Evolutionary conservation across 1,140 invertebrate species (phyloP).

Genomic region (Tetramorium simillimum): DNA sequence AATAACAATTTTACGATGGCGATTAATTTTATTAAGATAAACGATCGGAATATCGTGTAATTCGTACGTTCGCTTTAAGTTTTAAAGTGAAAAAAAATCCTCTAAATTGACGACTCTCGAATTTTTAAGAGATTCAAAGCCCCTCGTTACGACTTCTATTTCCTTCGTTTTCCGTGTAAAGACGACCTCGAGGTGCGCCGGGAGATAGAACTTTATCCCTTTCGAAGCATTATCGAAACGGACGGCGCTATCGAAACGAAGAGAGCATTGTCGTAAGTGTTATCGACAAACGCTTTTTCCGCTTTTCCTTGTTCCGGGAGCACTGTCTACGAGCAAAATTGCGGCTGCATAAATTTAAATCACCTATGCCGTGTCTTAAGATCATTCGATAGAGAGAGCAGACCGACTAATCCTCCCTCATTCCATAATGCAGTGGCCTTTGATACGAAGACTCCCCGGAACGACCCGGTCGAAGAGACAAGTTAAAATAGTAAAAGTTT

Average conservation of each 20-base stretch:
- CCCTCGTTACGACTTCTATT: slow-evolving; percentile 21
- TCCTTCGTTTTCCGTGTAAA: slow-evolving; percentile 1
- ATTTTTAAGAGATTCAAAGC: slow-evolving; percentile 9
- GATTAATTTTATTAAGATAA: neutral
- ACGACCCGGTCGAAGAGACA: slow-evolving; percentile 22
- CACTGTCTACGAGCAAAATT: slow-evolving; percentile 30
- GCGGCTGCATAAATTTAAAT: slow-evolving; percentile 55
- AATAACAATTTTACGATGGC: neutral
- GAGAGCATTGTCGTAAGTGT: slow-evolving; percentile 42
- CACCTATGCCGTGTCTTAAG: slow-evolving; percentile 29
- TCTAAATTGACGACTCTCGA: neutral
- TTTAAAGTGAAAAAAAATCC: slow-evolving; percentile 6
- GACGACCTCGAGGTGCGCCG: slow-evolving; percentile 35
- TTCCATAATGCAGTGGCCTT: slow-evolving; percentile 5
- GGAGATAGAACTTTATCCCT: slow-evolving; percentile 46
- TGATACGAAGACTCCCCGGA: slow-evolving; percentile 11
- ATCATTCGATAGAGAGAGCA: neutral
- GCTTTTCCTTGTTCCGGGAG: neutral
- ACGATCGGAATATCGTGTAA: neutral
- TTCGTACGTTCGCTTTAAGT: neutral
- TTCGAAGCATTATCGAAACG: slow-evolving; percentile 45
- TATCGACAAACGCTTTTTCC: slow-evolving; percentile 44
- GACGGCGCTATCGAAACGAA: slow-evolving; percentile 51
- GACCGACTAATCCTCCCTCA: slow-evolving; percentile 18
- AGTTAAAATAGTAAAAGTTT: slow-evolving; percentile 62